phyloP scores from a whole-genome alignment of 2,888 invertebrate species.

The Epistrophe eligans region DNA sequence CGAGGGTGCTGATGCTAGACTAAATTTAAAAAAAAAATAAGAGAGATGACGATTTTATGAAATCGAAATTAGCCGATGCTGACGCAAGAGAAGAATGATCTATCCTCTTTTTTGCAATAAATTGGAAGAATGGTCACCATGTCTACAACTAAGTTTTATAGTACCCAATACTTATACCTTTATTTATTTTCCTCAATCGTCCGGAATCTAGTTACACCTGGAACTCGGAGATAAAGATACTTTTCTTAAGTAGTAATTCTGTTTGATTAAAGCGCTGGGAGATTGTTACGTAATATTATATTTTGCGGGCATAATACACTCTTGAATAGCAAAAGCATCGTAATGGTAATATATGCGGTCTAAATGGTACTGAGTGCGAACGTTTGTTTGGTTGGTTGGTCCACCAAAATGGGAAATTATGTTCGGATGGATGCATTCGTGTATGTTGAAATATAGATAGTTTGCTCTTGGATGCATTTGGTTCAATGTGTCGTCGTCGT shows the following conservation, averaged over 20 bases:
- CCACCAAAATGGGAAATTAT: conserved; percentile 54
- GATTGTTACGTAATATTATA: conserved; percentile 32
- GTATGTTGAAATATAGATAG: conserved; percentile 23
- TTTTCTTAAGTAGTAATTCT: conserved; percentile 52
- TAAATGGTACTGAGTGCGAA: conserved; percentile 36
- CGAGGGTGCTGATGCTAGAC: no score
- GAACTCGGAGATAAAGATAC: conserved; percentile 44
- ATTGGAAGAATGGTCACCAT: background rate
- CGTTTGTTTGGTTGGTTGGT: conserved; percentile 34
- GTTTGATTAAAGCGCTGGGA: conserved; percentile 26
- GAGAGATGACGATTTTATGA: no score
- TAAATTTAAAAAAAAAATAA: no score
- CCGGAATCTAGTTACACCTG: conserved; percentile 49
- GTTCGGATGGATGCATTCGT: conserved; percentile 55
- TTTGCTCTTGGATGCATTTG: conserved; percentile 38
- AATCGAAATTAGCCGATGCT: no score
- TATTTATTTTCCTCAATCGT: conserved; percentile 40
- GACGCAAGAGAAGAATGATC: no score
- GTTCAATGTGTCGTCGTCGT: background rate
- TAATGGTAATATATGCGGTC: conserved; percentile 31
- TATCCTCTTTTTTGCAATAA: background rate
- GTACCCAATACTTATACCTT: background rate
- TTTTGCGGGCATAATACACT: conserved; percentile 19
- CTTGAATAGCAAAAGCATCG: conserved; percentile 23
- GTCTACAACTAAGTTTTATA: background rate